Conservation (phyloP, 30 jellyfish, hydroid and myxozoan genomes). For the Turritopsis dohrnii region DNA sequence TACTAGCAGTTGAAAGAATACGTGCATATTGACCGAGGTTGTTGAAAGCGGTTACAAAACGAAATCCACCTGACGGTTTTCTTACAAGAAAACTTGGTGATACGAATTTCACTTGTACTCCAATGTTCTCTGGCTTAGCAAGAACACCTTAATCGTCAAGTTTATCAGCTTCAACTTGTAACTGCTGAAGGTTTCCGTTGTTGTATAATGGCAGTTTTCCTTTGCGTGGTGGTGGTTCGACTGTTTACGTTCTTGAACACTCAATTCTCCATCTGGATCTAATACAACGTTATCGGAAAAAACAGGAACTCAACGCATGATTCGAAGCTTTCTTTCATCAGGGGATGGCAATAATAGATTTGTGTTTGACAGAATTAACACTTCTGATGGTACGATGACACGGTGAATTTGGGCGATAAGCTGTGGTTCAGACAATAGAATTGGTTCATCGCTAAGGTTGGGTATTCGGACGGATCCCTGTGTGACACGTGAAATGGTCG, state of each 20-base stretch:
- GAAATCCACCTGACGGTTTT: not conserved
- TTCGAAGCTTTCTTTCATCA: no score
- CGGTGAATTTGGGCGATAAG: not conserved
- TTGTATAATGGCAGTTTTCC: not conserved
- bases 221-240: not conserved
- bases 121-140: not conserved
- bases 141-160: not conserved
- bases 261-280: no score
- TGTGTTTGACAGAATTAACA: not conserved
- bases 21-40: not conserved
- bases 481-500: not conserved
- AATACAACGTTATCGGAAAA: no score
- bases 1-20: no score
- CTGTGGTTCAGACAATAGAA: not conserved
- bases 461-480: not conserved
- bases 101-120: not conserved
- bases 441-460: not conserved
- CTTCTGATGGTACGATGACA: not conserved
- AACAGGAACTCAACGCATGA: no score
- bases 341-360: no score
- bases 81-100: not conserved
- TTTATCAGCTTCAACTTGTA: not conserved
- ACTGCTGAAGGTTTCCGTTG: not conserved
- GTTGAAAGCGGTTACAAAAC: not conserved
- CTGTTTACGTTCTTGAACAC: no score